These are phyloP conservation scores for Mustelus asterias DNA, from an alignment of 2,113 vertebrate genomes.

Conservation along the genomic window DNA sequence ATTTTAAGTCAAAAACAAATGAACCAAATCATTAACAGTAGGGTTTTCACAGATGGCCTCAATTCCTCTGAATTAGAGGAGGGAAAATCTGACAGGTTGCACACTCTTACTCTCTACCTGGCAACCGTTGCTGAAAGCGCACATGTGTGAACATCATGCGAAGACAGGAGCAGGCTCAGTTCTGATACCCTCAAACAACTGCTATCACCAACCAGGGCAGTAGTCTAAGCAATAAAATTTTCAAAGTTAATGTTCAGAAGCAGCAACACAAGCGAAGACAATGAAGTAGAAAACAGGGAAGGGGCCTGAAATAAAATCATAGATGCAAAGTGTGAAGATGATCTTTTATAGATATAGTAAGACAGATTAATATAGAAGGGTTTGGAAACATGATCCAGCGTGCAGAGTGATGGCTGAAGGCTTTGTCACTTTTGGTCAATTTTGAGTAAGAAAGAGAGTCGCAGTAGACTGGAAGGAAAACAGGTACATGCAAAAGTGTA, in stretches of 20 bases:
- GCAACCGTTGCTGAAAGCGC: not conserved
- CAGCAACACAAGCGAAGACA: not conserved
- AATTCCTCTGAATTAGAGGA: not conserved
- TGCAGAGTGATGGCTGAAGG: not conserved
- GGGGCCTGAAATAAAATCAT: not conserved
- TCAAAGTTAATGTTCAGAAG: not conserved
- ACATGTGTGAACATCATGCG: not conserved
- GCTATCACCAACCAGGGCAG: not conserved
- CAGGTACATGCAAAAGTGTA: not conserved
- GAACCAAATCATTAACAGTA: not conserved
- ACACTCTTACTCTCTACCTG: not conserved
- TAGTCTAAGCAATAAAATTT: not conserved
- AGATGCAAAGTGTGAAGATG: not conserved
- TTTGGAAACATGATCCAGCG: not conserved
- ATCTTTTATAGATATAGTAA: not conserved
- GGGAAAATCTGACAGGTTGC: not conserved
- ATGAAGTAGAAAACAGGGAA: not conserved
- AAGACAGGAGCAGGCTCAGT: not conserved
- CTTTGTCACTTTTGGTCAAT: not conserved
- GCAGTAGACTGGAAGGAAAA: not conserved
- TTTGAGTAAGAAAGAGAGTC: not conserved
- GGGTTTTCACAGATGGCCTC: not conserved
- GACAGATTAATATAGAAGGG: not conserved
- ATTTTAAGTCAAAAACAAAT: not conserved
- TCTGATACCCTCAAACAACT: not conserved